Percentiles rank a stretch among this genome's conserved stretches.
These are phyloP conservation scores for Selene dorsalis DNA, from an alignment of 2,797 vertebrate genomes.

Conservation along the genomic window DNA sequence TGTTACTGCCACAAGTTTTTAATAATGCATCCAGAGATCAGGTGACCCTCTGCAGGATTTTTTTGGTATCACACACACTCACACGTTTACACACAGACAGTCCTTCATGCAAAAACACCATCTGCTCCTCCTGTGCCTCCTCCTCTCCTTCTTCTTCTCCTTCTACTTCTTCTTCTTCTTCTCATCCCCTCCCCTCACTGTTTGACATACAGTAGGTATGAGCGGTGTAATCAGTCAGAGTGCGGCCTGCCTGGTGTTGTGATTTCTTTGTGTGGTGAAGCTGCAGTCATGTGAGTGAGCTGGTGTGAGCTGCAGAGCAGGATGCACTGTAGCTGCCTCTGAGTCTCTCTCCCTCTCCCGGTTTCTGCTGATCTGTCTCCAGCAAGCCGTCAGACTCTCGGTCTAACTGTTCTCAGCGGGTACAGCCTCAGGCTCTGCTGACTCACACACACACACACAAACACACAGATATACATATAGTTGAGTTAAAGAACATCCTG, in stretches of 20 bases:
- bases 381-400: constrained; percentile 57
- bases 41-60: constrained; percentile 57
- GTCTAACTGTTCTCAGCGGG: constrained; percentile 63
- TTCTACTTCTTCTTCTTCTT: background rate
- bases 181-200: constrained; percentile 30
- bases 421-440: constrained; percentile 54
- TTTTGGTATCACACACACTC: background rate
- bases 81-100: constrained; percentile 11
- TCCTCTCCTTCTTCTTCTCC: constrained; percentile 6
- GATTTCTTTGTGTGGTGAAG: constrained; percentile 10
- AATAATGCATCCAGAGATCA: constrained; percentile 68
- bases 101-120: constrained; percentile 65
- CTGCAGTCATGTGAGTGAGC: constrained; percentile 24
- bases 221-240: constrained; percentile 20
- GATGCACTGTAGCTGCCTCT: constrained; percentile 1
- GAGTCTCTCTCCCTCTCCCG: constrained; percentile 11
- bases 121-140: constrained; percentile 60
- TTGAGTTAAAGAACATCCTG: constrained; percentile 42
- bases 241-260: background rate
- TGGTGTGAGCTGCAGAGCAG: constrained; percentile 22
- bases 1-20: constrained; percentile 60
- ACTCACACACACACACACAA: constrained; percentile 24
- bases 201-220: constrained; percentile 6
- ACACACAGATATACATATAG: constrained; percentile 20
- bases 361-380: constrained; percentile 49